These are phyloP conservation scores for Acomys russatus DNA, from an alignment of 2,797 vertebrate species.

Conservation along the genomic window DNA sequence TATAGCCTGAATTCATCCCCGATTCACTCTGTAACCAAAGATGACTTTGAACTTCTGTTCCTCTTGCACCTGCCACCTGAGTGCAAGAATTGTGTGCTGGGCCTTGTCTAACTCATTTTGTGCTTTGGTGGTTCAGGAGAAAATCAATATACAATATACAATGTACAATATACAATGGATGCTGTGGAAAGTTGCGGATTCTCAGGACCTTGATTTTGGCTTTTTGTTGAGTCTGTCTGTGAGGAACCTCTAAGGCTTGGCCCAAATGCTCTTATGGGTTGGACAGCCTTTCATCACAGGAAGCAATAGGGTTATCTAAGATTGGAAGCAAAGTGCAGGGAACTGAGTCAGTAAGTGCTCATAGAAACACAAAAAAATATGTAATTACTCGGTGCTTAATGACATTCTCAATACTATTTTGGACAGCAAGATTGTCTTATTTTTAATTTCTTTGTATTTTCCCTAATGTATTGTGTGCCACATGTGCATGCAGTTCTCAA, in stretches of 20 bases:
- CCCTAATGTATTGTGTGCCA: neutral
- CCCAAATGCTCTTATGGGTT: neutral
- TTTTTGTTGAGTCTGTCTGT: neutral
- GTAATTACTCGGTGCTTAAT: neutral
- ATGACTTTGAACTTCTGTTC: neutral
- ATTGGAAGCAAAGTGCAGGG: neutral
- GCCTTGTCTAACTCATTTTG: neutral
- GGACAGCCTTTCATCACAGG: neutral
- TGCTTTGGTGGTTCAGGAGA: neutral
- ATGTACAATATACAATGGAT: neutral
- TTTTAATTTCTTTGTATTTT: neutral
- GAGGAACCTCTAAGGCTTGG: neutral
- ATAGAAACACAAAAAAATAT: neutral
- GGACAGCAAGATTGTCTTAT: neutral
- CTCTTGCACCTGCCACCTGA: too few species aligned
- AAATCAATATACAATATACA: neutral
- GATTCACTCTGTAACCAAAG: neutral
- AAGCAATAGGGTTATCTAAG: neutral
- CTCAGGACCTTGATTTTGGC: neutral
- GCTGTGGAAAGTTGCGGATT: neutral
- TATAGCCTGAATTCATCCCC: too few species aligned
- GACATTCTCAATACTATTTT: neutral
- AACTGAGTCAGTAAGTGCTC: neutral
- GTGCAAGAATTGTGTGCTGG: too few species aligned
- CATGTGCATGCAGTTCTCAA: neutral